Percentiles rank a stretch among this genome's conserved stretches.
phyloP scores from a whole-genome alignment of 1,140 invertebrate species.

The Bombyx mori region ASM3026992v2 NC_085127.1:1659001-1659500 shows the following conservation, averaged over 20 bases:
- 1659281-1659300: slow-evolving; percentile 85
- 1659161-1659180: too few relatives aligned
- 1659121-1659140: too few relatives aligned
- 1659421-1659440: background rate
- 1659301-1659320: slow-evolving; percentile 89
- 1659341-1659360: slow-evolving; percentile 70
- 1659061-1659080: too few relatives aligned
- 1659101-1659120: too few relatives aligned
- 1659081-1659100: too few relatives aligned
- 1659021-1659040: too few relatives aligned
- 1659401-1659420: background rate
- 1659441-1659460: background rate
- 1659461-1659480: too few relatives aligned
- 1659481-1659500: too few relatives aligned
- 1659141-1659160: too few relatives aligned
- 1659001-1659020: too few relatives aligned
- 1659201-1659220: slow-evolving; percentile 77
- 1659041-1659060: too few relatives aligned
- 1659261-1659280: slow-evolving; percentile 92
- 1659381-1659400: background rate
- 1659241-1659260: slow-evolving; percentile 97
- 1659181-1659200: too few relatives aligned
- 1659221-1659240: slow-evolving; percentile 87
- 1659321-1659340: slow-evolving; percentile 90
- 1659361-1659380: background rate